Evolutionary conservation across 2,113 vertebrate species (phyloP).

Genomic region (Chaetodon auriga): DNA sequence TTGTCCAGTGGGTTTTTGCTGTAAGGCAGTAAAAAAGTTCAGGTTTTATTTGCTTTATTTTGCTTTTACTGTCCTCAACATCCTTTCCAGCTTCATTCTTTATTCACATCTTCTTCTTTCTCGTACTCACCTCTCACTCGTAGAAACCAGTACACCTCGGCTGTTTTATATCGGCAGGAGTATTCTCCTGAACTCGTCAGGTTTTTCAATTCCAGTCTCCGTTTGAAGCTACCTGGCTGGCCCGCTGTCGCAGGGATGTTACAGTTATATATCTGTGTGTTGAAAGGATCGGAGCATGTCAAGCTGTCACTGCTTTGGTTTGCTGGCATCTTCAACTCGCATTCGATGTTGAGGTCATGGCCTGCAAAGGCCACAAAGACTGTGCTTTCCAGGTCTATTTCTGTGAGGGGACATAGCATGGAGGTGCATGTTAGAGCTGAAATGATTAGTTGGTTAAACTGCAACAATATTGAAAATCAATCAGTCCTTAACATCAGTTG

Average conservation of each 20-base stretch:
- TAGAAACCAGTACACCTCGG: constrained; percentile 58
- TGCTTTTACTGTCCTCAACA: too few relatives aligned
- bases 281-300: neutral
- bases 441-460: neutral
- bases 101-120: constrained; percentile 1
- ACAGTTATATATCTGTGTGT: rapidly evolving
- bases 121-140: constrained; percentile 69
- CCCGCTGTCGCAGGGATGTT: rapidly evolving
- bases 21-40: too few relatives aligned
- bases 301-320: neutral
- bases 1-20: too few relatives aligned
- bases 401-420: constrained; percentile 48
- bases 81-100: neutral
- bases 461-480: neutral
- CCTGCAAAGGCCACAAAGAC: constrained; percentile 66
- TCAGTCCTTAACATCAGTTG: neutral
- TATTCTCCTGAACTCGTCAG: constrained; percentile 66
- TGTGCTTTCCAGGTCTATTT: neutral
- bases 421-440: neutral
- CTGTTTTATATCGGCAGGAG: constrained; percentile 45
- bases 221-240: rapidly evolving
- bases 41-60: too few relatives aligned
- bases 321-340: neutral
- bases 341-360: neutral
- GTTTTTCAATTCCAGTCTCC: neutral